Base-by-base conservation (phyloP, 2,797 vertebrate species). In the Percopsis omiscomaycus region DNA sequence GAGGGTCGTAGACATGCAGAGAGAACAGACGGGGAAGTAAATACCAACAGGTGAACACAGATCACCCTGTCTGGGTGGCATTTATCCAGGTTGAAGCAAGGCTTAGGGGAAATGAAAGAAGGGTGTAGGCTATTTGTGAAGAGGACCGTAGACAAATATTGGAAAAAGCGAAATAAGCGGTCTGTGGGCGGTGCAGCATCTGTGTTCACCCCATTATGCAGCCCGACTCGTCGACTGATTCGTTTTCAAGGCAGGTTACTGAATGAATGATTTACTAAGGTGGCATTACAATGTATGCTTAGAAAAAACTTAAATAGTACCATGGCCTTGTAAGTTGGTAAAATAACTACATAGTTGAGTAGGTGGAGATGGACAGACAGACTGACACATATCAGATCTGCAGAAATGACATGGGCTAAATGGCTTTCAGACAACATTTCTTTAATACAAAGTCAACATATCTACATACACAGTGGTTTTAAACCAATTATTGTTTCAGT, bases 361-460 rank as follows among this genome's bases (percentile, higher is more conserved):
- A 22, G 13, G 45, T 8, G 16, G 42, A 52, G 15, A 51, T 5
- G 27, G 47, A 51, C 12, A 29, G 5, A 49, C 14, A 65, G 8
- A 15, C 16, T 2, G 16, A 37, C 1, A 47, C 4, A 50, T 22
- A 49, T 37, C 2, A 12, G 59, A 13, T 13, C 68, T 50, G 51
- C 64, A 67, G 61, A 63, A 60, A 71, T 37, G 4, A 37, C 37
- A 68, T 69, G 72, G 58, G 64, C 64, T 61, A 50, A 72, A 52
- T 59, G 51, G 37, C 85, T 86, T 93, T 94, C 93, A 93, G 96
- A 96, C 94, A 95, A 95, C 94, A 94, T 93, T 96, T 95, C 96
- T 99, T 99, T 99, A 99, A 99, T 99, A 98, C 95, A 99, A 99
- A 99, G 94, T 97, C 89, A 94, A 96, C 95, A 94, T 98, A 98